phyloP scores from a whole-genome alignment of 2,888 invertebrate species.

The Nomada fabriciana region DNA sequence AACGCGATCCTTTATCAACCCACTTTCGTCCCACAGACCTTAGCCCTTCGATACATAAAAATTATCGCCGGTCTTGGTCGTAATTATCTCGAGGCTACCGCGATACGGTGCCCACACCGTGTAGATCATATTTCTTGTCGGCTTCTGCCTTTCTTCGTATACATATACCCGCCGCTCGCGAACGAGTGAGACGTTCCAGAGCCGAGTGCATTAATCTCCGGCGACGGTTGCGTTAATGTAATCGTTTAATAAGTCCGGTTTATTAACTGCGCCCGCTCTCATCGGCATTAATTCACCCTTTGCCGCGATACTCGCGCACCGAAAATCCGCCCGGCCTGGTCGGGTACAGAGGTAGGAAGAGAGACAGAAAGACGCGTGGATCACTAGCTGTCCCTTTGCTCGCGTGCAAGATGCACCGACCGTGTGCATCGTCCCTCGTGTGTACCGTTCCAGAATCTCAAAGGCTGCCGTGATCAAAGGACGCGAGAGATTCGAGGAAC shows the following conservation, averaged over 20 bases:
- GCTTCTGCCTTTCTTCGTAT: slow-evolving; percentile 69
- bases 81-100: slow-evolving; percentile 74
- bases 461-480: slow-evolving; percentile 53
- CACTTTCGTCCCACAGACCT: slow-evolving; percentile 47
- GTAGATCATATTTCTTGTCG: slow-evolving; percentile 78
- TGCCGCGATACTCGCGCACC: slow-evolving; percentile 48
- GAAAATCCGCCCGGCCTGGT: slow-evolving; percentile 55
- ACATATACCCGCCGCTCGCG: slow-evolving; percentile 48
- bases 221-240: slow-evolving; percentile 77
- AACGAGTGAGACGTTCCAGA: slow-evolving; percentile 71
- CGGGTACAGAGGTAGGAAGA: neutral
- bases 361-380: neutral
- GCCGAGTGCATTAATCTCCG: slow-evolving; percentile 77
- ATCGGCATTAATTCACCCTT: slow-evolving; percentile 74
- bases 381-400: slow-evolving; percentile 33
- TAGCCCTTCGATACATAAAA: slow-evolving; percentile 71
- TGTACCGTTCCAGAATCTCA: slow-evolving; percentile 34
- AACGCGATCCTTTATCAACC: slow-evolving; percentile 45
- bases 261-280: slow-evolving; percentile 76
- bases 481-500: slow-evolving; percentile 53
- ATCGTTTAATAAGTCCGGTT: slow-evolving; percentile 81
- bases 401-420: slow-evolving; percentile 47
- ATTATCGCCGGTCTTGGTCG: slow-evolving; percentile 67
- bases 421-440: slow-evolving; percentile 22
- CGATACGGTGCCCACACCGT: slow-evolving; percentile 70